phyloP scores from a whole-genome alignment of 2,797 vertebrate species.

The Chromobotia macracanthus region DNA sequence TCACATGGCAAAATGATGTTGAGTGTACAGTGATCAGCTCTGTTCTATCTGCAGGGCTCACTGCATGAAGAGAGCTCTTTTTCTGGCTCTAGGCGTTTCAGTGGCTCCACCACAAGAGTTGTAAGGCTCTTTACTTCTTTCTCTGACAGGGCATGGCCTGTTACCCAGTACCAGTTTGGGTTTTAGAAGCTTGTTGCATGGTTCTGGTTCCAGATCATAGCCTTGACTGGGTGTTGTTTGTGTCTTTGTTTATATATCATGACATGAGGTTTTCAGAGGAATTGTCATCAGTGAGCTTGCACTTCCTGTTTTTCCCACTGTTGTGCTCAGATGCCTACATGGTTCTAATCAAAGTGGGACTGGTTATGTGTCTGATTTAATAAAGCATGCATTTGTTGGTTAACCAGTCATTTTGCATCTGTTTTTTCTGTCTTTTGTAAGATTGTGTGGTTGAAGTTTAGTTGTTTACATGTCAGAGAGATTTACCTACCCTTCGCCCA shows the following conservation, averaged over 20 bases:
- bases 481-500: not conserved
- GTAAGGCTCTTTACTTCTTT: constrained; percentile 70
- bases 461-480: not conserved
- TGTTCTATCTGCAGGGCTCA: constrained; percentile 70
- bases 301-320: not conserved
- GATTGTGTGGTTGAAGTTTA: not conserved
- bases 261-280: constrained; percentile 13
- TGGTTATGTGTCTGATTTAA: not conserved
- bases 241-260: constrained; percentile 13
- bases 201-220: constrained; percentile 5
- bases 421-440: constrained; percentile 1
- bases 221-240: constrained; percentile 31
- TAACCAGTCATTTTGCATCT: not conserved
- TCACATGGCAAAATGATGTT: too few species aligned
- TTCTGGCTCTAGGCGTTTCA: constrained; percentile 70
- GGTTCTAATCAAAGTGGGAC: not conserved
- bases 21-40: constrained; percentile 29
- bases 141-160: constrained; percentile 30
- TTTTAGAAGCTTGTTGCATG: constrained; percentile 37
- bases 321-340: not conserved
- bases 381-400: constrained; percentile 19
- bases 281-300: not conserved
- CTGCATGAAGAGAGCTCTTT: constrained; percentile 71
- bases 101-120: constrained; percentile 73
- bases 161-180: constrained; percentile 1